phyloP scores from a whole-genome alignment of 2,888 invertebrate species.

The Drosophila barbarae region DNA sequence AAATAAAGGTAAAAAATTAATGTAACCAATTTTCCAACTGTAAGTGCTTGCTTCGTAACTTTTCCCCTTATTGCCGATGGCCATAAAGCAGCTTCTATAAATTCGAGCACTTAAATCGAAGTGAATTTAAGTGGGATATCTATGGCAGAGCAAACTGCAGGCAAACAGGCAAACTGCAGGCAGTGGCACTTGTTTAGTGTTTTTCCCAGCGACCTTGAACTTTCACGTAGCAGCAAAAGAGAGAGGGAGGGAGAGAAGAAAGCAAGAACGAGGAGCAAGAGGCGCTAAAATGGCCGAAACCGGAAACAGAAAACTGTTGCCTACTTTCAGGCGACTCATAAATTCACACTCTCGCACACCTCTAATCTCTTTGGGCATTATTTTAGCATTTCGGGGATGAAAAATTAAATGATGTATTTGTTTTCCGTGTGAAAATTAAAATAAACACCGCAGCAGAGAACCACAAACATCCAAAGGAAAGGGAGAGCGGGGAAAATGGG shows the following conservation, averaged over 20 bases:
- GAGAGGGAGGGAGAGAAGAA: not conserved
- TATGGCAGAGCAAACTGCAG: slow-evolving; percentile 8
- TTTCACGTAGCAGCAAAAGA: slow-evolving; percentile 10
- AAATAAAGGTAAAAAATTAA: too few relatives aligned
- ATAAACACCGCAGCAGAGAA: slow-evolving; percentile 21
- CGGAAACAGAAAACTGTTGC: slow-evolving; percentile 26
- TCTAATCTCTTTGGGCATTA: slow-evolving; percentile 32
- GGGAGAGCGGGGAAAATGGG: not conserved
- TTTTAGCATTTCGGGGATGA: slow-evolving; percentile 25
- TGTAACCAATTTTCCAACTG: not conserved
- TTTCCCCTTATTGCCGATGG: not conserved
- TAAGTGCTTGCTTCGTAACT: not conserved
- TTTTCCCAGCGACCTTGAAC: slow-evolving; percentile 33
- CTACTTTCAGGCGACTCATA: slow-evolving; percentile 36
- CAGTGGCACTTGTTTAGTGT: slow-evolving; percentile 26
- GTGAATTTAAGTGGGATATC: slow-evolving; percentile 17
- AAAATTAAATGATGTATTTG: slow-evolving; percentile 37
- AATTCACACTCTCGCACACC: slow-evolving; percentile 30
- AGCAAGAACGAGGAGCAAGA: not conserved
- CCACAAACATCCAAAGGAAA: slow-evolving; percentile 28
- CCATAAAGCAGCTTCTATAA: slow-evolving; percentile 1
- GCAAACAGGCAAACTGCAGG: slow-evolving; percentile 15
- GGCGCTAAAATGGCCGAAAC: slow-evolving; percentile 3
- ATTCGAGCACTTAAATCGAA: slow-evolving; percentile 12
- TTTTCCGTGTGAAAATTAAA: slow-evolving; percentile 36